Evolutionary conservation across 2,113 vertebrate genomes (phyloP), one percentile per base, ranked within the genome.

Genomic region (Asarcornis scutulata): DNA sequence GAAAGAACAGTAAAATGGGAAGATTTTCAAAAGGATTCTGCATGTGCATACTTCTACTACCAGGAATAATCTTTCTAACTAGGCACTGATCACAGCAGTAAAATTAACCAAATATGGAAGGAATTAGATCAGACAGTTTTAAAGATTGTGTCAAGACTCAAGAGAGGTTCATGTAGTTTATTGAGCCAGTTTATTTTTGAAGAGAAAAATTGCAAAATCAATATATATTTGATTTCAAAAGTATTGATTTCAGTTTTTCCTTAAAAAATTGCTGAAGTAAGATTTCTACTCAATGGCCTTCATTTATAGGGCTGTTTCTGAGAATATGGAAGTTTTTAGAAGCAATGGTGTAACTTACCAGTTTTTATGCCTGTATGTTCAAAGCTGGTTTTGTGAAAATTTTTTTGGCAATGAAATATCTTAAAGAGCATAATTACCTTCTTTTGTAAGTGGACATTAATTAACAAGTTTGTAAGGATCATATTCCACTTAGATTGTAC

Each of bases 201-300:
- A 89, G 71, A 69, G 4, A 53, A 93, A 92, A 89, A 75, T 60
- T 56, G 15, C 12, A 91, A 89, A 95, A 96, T 95, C 81, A 95
- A 91, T 94, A 86, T 74, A 34, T 44, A 92, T 89, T 89, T 96
- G 56, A 92, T 95, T 95, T 81, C 56, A 71, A 79, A 82, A 18
- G 7, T 82, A 95, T 95, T 84, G 86, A 92, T 95, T 92, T 87
- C 60, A 84, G 69, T 83, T 93, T 95, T 93, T 86, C 64, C 23
- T 86, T 81, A 86, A 64, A 77, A 91, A 76, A 34, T 87, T 55
- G 74, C 25, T 74, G 62, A 88, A 63, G 42, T 36, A 74, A 62
- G 68, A 29, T 81, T 91, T 92, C 90, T 81, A 67, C 38, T 86
- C 52, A 36, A 58, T 32, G 46, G 8, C 23, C 8, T 62, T 77